A percentile compares a stretch with the other conserved stretches of the same genome.
These are phyloP conservation scores for Vidua macroura DNA, from an alignment of 2,113 vertebrate species.

Conservation along the genomic window DNA sequence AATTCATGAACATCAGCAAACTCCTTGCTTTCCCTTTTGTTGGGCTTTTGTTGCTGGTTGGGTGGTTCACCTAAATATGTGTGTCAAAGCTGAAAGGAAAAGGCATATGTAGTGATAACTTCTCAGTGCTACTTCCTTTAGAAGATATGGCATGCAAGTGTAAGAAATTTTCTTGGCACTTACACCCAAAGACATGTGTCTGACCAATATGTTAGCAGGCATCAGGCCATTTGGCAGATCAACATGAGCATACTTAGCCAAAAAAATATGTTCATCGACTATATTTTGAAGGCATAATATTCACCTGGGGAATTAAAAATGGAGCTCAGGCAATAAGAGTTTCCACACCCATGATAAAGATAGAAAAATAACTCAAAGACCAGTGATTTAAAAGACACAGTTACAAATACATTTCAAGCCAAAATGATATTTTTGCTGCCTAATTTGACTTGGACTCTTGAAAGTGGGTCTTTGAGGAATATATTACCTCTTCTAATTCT, in stretches of 20 bases:
- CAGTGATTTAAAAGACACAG: not conserved
- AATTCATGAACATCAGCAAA: conserved; percentile 13
- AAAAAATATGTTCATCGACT: conserved; percentile 10
- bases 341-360: not conserved
- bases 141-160: not conserved
- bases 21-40: not conserved
- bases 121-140: not conserved
- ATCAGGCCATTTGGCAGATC: conserved; percentile 28
- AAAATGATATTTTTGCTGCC: not conserved
- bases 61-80: not conserved
- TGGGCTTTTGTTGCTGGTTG: not conserved
- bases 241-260: not conserved
- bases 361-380: not conserved
- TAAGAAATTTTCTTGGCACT: conserved; percentile 18
- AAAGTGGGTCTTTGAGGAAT: not conserved
- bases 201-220: conserved; percentile 35
- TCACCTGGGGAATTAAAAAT: conserved; percentile 27
- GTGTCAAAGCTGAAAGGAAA: not conserved
- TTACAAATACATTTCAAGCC: not conserved
- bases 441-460: not conserved
- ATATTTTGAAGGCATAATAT: conserved; percentile 8
- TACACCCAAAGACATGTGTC: conserved; percentile 18
- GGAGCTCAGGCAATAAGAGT: not conserved
- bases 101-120: not conserved
- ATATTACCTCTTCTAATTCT: not conserved